Base-by-base conservation (phyloP, 2,113 vertebrate genomes). In the Percina caprodes region DNA sequence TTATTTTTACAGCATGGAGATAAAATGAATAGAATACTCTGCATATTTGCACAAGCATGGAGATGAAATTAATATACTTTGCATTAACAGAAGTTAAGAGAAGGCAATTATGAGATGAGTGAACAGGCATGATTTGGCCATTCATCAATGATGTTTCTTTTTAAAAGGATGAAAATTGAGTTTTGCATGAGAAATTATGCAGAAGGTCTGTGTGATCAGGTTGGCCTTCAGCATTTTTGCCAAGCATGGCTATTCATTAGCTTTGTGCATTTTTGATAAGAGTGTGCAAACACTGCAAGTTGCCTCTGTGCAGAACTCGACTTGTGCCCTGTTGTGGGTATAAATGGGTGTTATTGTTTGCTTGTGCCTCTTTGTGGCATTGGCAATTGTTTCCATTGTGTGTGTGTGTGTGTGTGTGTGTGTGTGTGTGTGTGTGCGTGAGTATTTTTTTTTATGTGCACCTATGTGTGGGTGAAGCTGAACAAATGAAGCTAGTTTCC, bases 401-500 rank as follows among this genome's bases (percentile, higher is more conserved):
- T 83, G 54, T 84, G 58, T 58, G 26, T 80, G 76, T 83, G 74
- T 82, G 67, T 82, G 62, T 82, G 35, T 35, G 35, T 35, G 35
- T 35, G 35, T 35, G 83, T 75, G 79, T 74, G 77, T 68, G 72
- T 77, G 35, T 82, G 76, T 84, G 77, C 77, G 69, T 59, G 26
- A 83, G 59, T 77, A 55, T 76, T 39, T 63, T 30, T 60, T 71
- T 67, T 81, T 81, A 49, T 54, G 73, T 56, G 80, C 23, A 59
- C 62, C 18, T 79, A 73, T 69, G 84, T 90, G 89, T 87, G 87
- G 84, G 66, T 87, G 91, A 92, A 93, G 88, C 91, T 93, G 91
- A 92, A 86, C 90, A 92, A 92, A 93, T 90, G 92, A 80, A 86
- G 84, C 83, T 73, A 85, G 86, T 94, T 94, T 91, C 89, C 91